Evolutionary conservation across 30 jellyfish, hydroid and myxozoan species (phyloP).

Genomic region (Cassiopea xamachana): DNA sequence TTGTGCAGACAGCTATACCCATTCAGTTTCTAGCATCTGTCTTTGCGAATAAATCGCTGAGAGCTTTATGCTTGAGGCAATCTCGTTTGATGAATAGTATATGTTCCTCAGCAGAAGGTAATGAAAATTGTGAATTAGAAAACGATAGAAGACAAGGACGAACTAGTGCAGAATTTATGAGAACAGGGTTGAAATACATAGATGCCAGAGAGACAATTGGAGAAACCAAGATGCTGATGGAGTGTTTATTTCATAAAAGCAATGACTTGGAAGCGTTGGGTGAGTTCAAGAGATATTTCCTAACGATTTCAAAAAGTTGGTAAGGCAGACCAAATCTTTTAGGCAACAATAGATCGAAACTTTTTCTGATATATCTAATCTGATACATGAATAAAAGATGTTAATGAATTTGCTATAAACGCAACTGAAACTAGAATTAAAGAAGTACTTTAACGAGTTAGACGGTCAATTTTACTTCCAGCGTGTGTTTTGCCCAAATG

Average conservation of each 20-base stretch:
- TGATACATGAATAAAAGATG: too few relatives aligned
- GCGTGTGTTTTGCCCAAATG: too few relatives aligned
- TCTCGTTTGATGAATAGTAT: background rate
- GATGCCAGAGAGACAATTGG: conserved; percentile 15
- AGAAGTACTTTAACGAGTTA: too few relatives aligned
- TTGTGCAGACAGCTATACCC: background rate
- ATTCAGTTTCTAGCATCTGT: conserved; percentile 4
- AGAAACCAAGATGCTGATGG: conserved; percentile 8
- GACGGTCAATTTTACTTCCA: background rate
- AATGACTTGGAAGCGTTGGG: conserved; percentile 20
- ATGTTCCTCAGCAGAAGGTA: too few relatives aligned
- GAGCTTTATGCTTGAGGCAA: conserved; percentile 8
- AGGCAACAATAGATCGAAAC: too few relatives aligned
- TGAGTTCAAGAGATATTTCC: background rate
- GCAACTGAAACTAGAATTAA: background rate
- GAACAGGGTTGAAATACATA: background rate
- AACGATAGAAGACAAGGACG: too few relatives aligned
- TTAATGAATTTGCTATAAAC: too few relatives aligned
- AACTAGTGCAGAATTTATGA: background rate
- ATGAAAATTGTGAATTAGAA: too few relatives aligned
- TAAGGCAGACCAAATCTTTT: too few relatives aligned
- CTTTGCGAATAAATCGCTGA: background rate
- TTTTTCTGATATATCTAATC: too few relatives aligned
- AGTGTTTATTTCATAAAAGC: conserved; percentile 10
- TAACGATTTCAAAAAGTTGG: too few relatives aligned